Base-by-base conservation (phyloP, 2,888 invertebrate species). In the Corythucha ciliata region DNA sequence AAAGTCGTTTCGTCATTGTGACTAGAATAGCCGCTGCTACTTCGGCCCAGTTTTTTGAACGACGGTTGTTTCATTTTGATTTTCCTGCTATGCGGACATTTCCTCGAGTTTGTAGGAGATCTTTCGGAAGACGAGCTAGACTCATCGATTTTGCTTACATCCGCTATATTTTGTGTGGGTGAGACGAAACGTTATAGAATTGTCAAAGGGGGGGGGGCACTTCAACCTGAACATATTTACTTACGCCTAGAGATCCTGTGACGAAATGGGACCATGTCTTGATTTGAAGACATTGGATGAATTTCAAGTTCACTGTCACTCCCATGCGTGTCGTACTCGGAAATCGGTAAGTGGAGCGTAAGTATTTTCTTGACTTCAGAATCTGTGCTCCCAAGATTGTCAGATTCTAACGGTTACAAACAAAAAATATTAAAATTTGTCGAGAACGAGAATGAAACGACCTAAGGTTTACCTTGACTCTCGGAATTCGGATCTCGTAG, bases 341-440 rank as follows among this genome's bases (percentile, higher is more conserved):
- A 85, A 81, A 86, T 86, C 75, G 86, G 85, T 78, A 86, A 82
- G 80, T 86, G 86, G 74, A 86, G 82, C 70, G 85, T 84, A 81
- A 86, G 72, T 78, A 86, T 86, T 81, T 86, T 85, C 81, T 85
- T 85, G 75, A 86, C 85, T 79, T 89, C 88, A 73, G 88, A 88
- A 79, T 89, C 88, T 77, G 88, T 88, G 70, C 87, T 88, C 74
- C 89, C 88, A 80, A 87, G 80, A 81, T 87, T 88, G 81, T 87
- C 88, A 74, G 85, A 85, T 78, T 90, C 83, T 83, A 82, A 65
- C 76, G 77, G 41, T 16, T 49, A 52, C 52, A 53, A 48, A 46
- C 55, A 45, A n/a, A 29, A 24, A 39, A 50, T 29, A 51, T 40
- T 52, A 44, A 22, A 55, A 33, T 33, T 33, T 5, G 8, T 29